Conservation (phyloP, 2,888 invertebrate species). For the Netelia fuscicornis region DNA sequence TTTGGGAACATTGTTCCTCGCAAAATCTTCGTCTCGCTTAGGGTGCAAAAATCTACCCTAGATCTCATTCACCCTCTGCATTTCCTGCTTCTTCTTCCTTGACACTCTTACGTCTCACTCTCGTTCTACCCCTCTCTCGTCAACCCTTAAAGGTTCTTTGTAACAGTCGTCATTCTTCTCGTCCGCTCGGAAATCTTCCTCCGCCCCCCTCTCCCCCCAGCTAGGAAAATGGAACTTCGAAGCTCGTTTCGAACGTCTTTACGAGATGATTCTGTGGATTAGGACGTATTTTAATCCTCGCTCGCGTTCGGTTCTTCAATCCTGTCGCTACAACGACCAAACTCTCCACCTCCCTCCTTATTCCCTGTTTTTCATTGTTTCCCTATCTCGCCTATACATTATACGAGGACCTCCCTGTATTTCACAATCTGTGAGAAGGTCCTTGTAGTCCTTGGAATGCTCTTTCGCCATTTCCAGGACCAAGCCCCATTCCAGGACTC, state of each 20-base stretch:
- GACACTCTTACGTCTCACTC: background rate
- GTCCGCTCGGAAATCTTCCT: background rate
- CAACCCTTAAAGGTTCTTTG: slow-evolving; percentile 8
- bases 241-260: slow-evolving; percentile 70
- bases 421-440: slow-evolving; percentile 57
- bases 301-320: background rate
- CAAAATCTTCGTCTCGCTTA: slow-evolving; percentile 7
- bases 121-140: background rate
- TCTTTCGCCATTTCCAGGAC: slow-evolving; percentile 9
- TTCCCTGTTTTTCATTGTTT: background rate
- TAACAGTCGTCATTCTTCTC: slow-evolving; percentile 30
- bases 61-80: background rate
- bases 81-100: background rate
- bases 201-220: background rate
- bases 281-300: slow-evolving; percentile 81
- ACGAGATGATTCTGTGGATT: slow-evolving; percentile 79
- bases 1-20: background rate
- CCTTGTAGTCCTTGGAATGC: slow-evolving; percentile 25
- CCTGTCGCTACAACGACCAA: slow-evolving; percentile 37
- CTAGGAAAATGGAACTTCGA: slow-evolving; percentile 1
- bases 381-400: background rate
- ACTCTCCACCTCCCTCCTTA: too few species aligned
- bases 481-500: background rate
- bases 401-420: background rate
- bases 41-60: background rate